These are phyloP conservation scores for Miniopterus natalensis DNA, from an alignment of 2,113 vertebrate genomes.

Conservation along the genomic window DNA sequence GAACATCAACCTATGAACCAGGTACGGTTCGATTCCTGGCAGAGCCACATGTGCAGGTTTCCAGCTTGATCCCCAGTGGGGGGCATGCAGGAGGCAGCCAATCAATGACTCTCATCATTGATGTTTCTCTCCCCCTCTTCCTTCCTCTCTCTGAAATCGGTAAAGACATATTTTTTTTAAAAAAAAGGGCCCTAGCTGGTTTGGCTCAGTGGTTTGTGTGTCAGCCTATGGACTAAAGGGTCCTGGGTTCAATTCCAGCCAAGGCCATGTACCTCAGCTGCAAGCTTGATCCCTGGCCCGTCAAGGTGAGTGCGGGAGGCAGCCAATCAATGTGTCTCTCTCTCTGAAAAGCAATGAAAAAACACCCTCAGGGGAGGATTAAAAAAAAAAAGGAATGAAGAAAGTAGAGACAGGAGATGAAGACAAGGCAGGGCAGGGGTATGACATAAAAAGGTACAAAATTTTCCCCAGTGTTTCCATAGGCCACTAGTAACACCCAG, in stretches of 20 bases:
- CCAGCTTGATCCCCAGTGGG: not conserved
- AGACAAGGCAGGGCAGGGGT: not conserved
- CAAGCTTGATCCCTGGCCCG: too few species aligned
- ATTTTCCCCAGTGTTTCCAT: not conserved
- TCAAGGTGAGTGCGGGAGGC: too few species aligned
- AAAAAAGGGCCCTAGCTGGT: not conserved
- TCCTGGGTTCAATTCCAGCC: not conserved
- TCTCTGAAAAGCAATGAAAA: too few species aligned
- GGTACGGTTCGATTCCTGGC: too few species aligned
- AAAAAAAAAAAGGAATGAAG: not conserved
- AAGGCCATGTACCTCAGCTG: too few species aligned
- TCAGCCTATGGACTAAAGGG: not conserved
- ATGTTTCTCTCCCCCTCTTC: too few species aligned
- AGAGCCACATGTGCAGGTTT: not conserved
- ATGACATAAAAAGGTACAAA: too few species aligned
- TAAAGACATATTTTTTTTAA: too few species aligned
- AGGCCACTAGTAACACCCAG: not conserved
- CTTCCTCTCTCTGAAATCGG: too few species aligned
- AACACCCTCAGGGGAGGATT: too few species aligned
- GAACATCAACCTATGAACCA: too few species aligned
- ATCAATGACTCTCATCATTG: not conserved
- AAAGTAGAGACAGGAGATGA: not conserved
- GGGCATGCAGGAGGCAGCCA: not conserved
- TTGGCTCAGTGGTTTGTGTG: not conserved
- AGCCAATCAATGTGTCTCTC: too few species aligned